A percentile compares a stretch with the other conserved stretches of the same genome.
These are phyloP conservation scores for Xestia xanthographa DNA, from an alignment of 2,888 invertebrate genomes.

Conservation along the genomic window DNA sequence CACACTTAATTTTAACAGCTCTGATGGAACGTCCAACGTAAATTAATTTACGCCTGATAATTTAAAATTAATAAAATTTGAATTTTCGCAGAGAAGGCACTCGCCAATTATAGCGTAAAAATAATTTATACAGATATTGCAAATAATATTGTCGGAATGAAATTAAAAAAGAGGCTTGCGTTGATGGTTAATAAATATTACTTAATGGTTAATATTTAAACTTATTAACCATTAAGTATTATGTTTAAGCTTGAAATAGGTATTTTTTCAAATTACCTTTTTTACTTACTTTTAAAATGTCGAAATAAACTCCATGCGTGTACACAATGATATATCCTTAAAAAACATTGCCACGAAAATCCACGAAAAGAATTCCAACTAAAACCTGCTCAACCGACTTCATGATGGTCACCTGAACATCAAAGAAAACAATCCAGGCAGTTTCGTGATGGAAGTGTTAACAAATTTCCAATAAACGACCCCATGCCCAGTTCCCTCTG, in stretches of 20 bases:
- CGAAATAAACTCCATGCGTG: background rate
- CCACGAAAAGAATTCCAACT: background rate
- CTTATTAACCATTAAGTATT: too few species aligned
- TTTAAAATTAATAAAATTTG: slow-evolving; percentile 28
- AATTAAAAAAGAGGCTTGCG: background rate
- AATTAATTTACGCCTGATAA: slow-evolving; percentile 23
- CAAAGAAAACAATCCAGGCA: slow-evolving; percentile 28
- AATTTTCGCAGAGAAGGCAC: background rate
- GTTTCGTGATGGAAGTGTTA: slow-evolving; percentile 34
- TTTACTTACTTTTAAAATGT: background rate
- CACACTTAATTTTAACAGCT: slow-evolving; percentile 3
- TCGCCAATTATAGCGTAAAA: background rate
- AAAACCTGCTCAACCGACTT: background rate
- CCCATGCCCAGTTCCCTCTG: slow-evolving; percentile 24
- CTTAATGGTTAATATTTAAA: too few species aligned
- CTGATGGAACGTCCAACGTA: slow-evolving; percentile 1
- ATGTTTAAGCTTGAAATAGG: background rate
- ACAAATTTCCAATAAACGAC: slow-evolving; percentile 59
- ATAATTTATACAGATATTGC: background rate
- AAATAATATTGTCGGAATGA: background rate
- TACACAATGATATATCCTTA: background rate
- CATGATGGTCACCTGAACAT: slow-evolving; percentile 37
- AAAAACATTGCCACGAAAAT: background rate
- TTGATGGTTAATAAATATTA: too few species aligned
- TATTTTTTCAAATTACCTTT: background rate